Conservation (phyloP, 2,113 vertebrate species). For the Dascyllus trimaculatus region DNA sequence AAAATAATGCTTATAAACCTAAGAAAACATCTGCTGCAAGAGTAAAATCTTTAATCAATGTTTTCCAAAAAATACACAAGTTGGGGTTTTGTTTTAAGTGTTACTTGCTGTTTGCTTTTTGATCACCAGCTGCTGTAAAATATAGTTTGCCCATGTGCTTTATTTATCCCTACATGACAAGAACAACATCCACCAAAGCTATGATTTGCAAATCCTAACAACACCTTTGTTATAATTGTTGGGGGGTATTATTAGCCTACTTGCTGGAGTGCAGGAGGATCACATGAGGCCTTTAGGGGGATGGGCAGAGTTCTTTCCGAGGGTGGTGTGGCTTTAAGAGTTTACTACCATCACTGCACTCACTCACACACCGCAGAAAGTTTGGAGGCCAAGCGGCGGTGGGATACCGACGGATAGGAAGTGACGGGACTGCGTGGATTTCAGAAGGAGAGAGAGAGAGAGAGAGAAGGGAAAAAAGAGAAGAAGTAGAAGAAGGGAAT, state of each 20-base stretch:
- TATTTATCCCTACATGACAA: slow-evolving; percentile 24
- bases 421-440: slow-evolving; percentile 85
- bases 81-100: not conserved
- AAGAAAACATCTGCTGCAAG: too few species aligned
- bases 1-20: too few species aligned
- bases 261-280: slow-evolving; percentile 60
- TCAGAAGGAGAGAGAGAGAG: slow-evolving; percentile 7
- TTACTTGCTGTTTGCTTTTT: slow-evolving; percentile 14
- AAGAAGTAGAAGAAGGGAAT: slow-evolving; percentile 29
- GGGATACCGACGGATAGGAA: slow-evolving; percentile 87
- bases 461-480: not conserved
- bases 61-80: not conserved
- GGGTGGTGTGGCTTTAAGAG: slow-evolving; percentile 89
- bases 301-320: slow-evolving; percentile 69
- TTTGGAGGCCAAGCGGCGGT: slow-evolving; percentile 75
- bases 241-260: slow-evolving; percentile 63
- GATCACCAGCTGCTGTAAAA: not conserved
- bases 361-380: slow-evolving; percentile 67
- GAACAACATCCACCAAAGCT: slow-evolving; percentile 25
- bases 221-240: slow-evolving; percentile 56
- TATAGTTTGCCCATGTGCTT: slow-evolving; percentile 26
- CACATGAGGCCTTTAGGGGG: slow-evolving; percentile 79
- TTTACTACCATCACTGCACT: slow-evolving; percentile 72
- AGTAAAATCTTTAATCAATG: not conserved
- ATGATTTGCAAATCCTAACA: slow-evolving; percentile 55